Base-by-base conservation (phyloP, 2,797 vertebrate species). In the Pelobates cultripes region DNA sequence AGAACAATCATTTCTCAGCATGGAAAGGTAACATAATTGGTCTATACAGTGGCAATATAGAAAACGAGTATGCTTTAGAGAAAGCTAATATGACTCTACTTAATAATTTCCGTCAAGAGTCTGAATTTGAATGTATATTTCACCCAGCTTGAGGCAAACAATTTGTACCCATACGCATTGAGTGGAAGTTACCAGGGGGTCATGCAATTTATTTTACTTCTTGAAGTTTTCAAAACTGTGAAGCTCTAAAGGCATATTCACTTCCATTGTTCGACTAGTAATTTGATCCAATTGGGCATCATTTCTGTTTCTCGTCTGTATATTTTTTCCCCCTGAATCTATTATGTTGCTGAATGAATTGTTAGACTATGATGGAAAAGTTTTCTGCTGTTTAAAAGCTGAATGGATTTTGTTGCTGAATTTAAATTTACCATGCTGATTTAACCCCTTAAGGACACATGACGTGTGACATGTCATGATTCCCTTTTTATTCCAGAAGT, bases 31-130 rank as follows among this genome's bases (percentile, higher is more conserved):
- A 89, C 90, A 87, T 93, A 93, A 94, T 94, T 93, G 93, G 90
- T 94, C 92, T 93, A 88, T 93, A 92, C 89, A 86, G 90, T 89
- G 89, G 89, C 93, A 91, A 86, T 93, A 89, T 88, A 90, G 89
- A 90, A 93, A 94, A 90, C 83, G 82, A 93, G 91, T 87, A 79
- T 91, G 91, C 92, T 93, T 94, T 90, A 88, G 91, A 92, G 91
- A 91, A 93, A 92, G 90, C 91, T 93, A 94, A 94, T 94, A 92
- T 89, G 90, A 87, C 90, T 92, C 91, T 92, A 90, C 91, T 94
- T 93, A 94, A 94, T 94, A 91, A 94, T 94, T 94, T 94, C 91
- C 90, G 91, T 92, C 89, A 92, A 91, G 90, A 92, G 89, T 82
- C 82, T 91, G 90, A 92, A 94, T 93, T 93, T 92, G 87, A 91